phyloP scores from a whole-genome alignment of 1,140 invertebrate genomes.

The Gonioctena quinquepunctata region DNA sequence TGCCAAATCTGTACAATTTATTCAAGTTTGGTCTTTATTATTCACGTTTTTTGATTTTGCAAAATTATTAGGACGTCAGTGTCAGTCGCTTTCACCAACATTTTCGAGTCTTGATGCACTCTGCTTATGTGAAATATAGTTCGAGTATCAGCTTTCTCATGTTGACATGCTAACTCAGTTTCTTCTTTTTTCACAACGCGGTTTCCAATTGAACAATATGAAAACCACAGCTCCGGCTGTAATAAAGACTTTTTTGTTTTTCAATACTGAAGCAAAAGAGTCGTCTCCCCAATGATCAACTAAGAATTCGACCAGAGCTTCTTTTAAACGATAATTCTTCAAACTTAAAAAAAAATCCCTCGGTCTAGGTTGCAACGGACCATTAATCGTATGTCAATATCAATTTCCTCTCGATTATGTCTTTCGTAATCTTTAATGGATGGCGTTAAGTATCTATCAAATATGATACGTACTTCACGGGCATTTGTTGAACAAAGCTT shows the following conservation, averaged over 20 bases:
- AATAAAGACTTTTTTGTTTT: conserved; percentile 39
- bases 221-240: conserved; percentile 29
- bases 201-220: background rate
- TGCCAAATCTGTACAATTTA: conserved; percentile 40
- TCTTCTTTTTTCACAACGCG: conserved; percentile 38
- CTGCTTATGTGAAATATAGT: conserved; percentile 41
- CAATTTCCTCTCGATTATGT: background rate
- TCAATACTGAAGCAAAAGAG: background rate
- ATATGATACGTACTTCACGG: conserved; percentile 1
- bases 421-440: conserved; percentile 3
- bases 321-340: conserved; percentile 48
- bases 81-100: conserved; percentile 41
- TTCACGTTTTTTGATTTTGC: conserved; percentile 35
- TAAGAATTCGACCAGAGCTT: conserved; percentile 43
- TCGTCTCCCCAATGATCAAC: conserved; percentile 38
- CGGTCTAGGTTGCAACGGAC: conserved; percentile 41
- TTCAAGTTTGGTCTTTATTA: conserved; percentile 21
- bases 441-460: conserved; percentile 6
- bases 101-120: conserved; percentile 28
- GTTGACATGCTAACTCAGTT: conserved; percentile 38
- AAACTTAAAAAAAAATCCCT: conserved; percentile 41
- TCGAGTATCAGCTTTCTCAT: conserved; percentile 41
- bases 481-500: background rate
- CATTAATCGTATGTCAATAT: background rate
- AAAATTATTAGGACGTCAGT: conserved; percentile 51